A percentile compares a stretch with the other conserved stretches of the same genome.
Evolutionary conservation across 1,140 invertebrate species (phyloP).

Genomic region (Orius insidiosus): DNA sequence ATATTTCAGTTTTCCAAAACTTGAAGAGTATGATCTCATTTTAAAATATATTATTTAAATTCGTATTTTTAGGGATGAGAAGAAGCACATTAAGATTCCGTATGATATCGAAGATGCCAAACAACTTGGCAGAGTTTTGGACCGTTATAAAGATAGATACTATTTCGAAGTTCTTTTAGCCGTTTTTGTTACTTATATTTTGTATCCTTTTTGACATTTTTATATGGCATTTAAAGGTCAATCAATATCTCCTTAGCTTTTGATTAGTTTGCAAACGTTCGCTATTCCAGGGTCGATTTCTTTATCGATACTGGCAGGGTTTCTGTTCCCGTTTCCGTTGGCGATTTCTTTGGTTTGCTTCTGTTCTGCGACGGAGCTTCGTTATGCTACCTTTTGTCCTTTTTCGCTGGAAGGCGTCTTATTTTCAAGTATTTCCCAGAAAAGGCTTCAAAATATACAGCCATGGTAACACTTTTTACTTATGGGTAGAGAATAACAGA

Average conservation of each 20-base stretch:
- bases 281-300: conserved; percentile 98
- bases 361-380: conserved; percentile 90
- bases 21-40: conserved; percentile 52
- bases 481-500: no score
- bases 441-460: conserved; percentile 67
- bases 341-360: conserved; percentile 84
- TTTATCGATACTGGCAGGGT: conserved; percentile 91
- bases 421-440: conserved; percentile 81
- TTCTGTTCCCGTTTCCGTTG: conserved; percentile 83
- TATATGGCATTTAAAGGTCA: background rate
- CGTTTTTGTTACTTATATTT: conserved; percentile 86
- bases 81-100: conserved; percentile 76
- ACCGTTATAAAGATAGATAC: conserved; percentile 86
- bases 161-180: conserved; percentile 80
- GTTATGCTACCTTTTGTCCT: conserved; percentile 86
- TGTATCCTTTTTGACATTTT: conserved; percentile 70
- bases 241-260: conserved; percentile 23
- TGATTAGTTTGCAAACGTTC: conserved; percentile 86
- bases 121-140: conserved; percentile 75
- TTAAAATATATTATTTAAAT: conserved; percentile 11
- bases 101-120: conserved; percentile 92
- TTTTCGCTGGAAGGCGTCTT: conserved; percentile 67
- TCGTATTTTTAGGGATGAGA: conserved; percentile 62
- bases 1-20: conserved; percentile 60
- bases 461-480: no score